phyloP scores from a whole-genome alignment of 2,797 vertebrate genomes.

The Poecilia velifera region DNA sequence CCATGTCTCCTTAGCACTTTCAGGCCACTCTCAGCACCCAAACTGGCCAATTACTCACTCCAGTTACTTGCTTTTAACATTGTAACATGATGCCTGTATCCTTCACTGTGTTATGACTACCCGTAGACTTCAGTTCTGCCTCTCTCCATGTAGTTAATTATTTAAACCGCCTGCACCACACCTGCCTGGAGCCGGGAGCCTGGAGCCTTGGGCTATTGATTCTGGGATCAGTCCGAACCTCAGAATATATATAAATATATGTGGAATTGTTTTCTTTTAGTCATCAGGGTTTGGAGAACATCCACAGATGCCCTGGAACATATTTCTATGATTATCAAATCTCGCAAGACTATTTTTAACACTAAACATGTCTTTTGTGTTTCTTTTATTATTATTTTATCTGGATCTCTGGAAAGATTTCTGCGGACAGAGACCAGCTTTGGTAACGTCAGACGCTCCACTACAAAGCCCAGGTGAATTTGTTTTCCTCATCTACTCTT shows the following conservation, averaged over 20 bases:
- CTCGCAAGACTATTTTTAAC: conserved; percentile 21
- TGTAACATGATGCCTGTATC: conserved; percentile 77
- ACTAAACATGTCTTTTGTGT: conserved; percentile 41
- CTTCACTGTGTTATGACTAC: conserved; percentile 82
- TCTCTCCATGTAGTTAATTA: conserved; percentile 82
- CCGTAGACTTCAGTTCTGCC: conserved; percentile 71
- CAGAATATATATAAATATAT: conserved; percentile 43
- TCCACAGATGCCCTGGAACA: conserved; percentile 14
- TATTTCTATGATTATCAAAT: conserved; percentile 8
- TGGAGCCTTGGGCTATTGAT: conserved; percentile 82
- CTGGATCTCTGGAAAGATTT: conserved; percentile 74
- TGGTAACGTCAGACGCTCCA: conserved; percentile 73
- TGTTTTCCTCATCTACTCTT: not conserved
- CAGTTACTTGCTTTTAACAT: conserved; percentile 81
- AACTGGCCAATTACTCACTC: conserved; percentile 79
- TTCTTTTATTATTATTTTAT: conserved; percentile 40
- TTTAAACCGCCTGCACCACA: conserved; percentile 80
- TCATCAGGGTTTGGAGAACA: not conserved
- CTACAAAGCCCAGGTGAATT: conserved; percentile 68
- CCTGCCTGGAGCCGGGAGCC: conserved; percentile 78
- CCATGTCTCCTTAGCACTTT: conserved; percentile 79
- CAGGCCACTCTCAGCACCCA: conserved; percentile 71
- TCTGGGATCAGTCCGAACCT: conserved; percentile 64
- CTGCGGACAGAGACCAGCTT: conserved; percentile 81
- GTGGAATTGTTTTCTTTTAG: conserved; percentile 35